Base-by-base conservation (phyloP, 2,113 vertebrate genomes). In the Upupa epops region DNA sequence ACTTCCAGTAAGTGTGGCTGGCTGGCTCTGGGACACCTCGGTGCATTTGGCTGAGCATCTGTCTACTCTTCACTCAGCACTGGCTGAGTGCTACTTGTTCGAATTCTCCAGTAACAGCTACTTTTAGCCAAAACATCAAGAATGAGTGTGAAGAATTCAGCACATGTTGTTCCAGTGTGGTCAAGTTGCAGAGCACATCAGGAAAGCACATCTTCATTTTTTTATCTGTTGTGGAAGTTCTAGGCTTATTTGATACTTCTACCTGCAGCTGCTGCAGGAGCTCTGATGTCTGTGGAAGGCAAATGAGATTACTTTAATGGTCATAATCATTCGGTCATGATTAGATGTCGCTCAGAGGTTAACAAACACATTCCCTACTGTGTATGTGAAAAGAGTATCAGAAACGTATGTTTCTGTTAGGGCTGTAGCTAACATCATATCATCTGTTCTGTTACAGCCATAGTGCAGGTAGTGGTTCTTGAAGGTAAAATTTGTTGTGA, bases 1-100 rank as follows among this genome's bases (percentile, higher is more conserved):
- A 10, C 96, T 99, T 91, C 99, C 99, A 55, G 99, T 99, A 96
- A 98, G 98, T 98, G 46, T 29, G 26, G 13, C 45, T 28, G 71
- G 21, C 40, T 56, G 54, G 45, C 18, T 63, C n/a, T 49, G 1
- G 1, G 24, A 11, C 26, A 26, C 13, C 31, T 60, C 51, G 8
- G 31, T 32, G 31, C 1, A 11, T 75, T 58, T 83, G 37, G 4
- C 31, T 49, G 55, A 59, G 68, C 51, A 6, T 32, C 68, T 20
- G 55, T 12, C 32, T 56, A 7, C 37, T 45, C 49, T 63, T 66
- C 31, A 11, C 34, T 54, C 15, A 31, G n/a, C 24, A 1, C 54
- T 54, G 89, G 48, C 59, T 37, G 40, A 36, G 54, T 49, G 71
- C 37, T 21, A 83, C 18, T 36, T 31, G 58, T 20, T 48, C 13